phyloP scores from a whole-genome alignment of 2,113 vertebrate genomes.

The Gavia stellata region DNA sequence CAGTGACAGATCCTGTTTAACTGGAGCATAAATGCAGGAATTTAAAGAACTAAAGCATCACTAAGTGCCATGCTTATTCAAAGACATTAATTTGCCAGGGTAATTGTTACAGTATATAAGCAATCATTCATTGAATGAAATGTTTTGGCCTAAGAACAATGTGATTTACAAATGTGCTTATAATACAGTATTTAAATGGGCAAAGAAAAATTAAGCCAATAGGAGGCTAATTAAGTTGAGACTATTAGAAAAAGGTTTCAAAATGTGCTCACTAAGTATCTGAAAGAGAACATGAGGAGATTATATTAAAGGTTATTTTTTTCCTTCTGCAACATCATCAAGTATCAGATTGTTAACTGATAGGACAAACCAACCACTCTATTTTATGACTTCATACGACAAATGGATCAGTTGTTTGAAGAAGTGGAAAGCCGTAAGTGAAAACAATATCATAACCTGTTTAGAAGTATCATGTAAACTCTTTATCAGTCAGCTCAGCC shows the following conservation, averaged over 20 bases:
- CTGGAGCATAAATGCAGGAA: not conserved
- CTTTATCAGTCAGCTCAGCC: not conserved
- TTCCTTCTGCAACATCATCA: not conserved
- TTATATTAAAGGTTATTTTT: not conserved
- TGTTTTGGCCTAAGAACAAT: constrained; percentile 19
- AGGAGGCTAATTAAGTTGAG: constrained; percentile 44
- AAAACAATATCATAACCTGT: not conserved
- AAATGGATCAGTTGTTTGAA: not conserved
- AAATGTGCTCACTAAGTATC: constrained; percentile 33
- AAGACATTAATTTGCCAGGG: constrained; percentile 36
- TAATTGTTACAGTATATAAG: constrained; percentile 39
- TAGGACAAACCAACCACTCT: not conserved
- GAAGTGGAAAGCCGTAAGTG: not conserved
- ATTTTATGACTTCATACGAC: not conserved
- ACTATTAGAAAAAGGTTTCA: constrained; percentile 13
- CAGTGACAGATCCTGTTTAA: constrained; percentile 21
- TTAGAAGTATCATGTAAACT: not conserved
- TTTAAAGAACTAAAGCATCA: constrained; percentile 16
- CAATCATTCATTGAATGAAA: constrained; percentile 38
- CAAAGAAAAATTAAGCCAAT: constrained; percentile 52
- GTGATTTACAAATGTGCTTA: constrained; percentile 42
- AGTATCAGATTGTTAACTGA: not conserved
- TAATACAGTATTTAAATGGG: constrained; percentile 45
- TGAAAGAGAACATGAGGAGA: constrained; percentile 6
- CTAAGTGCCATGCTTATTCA: constrained; percentile 19